Percentiles rank a stretch among this genome's conserved stretches.
phyloP scores from a whole-genome alignment of 2,888 invertebrate genomes.

The Tetanocera ferruginea region DNA sequence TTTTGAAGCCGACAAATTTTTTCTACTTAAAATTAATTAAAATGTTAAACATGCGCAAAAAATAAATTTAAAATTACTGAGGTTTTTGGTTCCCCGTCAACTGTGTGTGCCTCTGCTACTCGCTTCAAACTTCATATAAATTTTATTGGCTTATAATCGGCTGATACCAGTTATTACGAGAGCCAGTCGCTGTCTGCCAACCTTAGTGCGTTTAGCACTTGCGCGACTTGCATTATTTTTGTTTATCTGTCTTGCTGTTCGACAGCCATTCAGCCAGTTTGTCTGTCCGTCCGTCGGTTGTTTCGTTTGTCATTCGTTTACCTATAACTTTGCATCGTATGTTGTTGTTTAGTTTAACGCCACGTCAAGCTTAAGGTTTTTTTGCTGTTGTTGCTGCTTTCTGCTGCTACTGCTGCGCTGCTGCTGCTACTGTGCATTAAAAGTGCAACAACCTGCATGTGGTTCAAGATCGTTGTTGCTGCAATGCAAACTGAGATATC shows the following conservation, averaged over 20 bases:
- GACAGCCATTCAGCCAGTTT: background rate
- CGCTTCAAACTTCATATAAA: too few species aligned
- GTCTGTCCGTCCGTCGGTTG: background rate
- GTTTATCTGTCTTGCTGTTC: background rate
- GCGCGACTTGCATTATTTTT: background rate
- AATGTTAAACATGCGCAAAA: too few species aligned
- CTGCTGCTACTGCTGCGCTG: slow-evolving; percentile 41
- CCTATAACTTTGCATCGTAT: background rate
- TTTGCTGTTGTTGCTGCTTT: slow-evolving; percentile 40
- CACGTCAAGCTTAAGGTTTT: background rate
- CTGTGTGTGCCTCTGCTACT: too few species aligned
- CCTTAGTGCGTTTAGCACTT: too few species aligned
- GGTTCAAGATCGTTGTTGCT: slow-evolving; percentile 66
- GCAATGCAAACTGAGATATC: background rate
- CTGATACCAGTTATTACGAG: too few species aligned
- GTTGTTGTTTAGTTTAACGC: slow-evolving; percentile 36
- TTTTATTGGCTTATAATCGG: too few species aligned
- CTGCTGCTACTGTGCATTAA: slow-evolving; percentile 31
- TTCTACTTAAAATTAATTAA: too few species aligned
- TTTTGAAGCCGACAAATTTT: too few species aligned
- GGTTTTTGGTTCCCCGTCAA: too few species aligned
- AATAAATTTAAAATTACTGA: too few species aligned
- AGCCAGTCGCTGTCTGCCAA: too few species aligned
- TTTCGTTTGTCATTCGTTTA: slow-evolving; percentile 3
- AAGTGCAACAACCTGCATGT: slow-evolving; percentile 67